A percentile compares a stretch with the other conserved stretches of the same genome.
phyloP scores from a whole-genome alignment of 2,888 invertebrate genomes.

The Himalopsyche anomala region DNA sequence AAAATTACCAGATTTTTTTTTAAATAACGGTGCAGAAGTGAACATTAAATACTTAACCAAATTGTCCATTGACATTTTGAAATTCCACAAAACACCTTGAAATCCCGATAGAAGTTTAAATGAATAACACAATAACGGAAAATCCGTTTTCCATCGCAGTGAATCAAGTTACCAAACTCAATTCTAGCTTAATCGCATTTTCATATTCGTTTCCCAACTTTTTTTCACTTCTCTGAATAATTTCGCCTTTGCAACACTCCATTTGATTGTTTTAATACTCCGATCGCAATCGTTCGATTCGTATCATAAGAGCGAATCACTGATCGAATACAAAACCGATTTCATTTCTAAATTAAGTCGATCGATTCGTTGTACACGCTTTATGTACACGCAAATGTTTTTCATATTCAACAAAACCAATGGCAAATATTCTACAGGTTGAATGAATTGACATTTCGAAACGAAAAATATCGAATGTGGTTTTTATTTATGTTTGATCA shows the following conservation, averaged over 20 bases:
- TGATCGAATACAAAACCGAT: background rate
- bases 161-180: background rate
- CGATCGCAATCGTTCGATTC: background rate
- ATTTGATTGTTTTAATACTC: background rate
- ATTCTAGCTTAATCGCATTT: conserved; percentile 5
- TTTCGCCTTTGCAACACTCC: background rate
- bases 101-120: background rate
- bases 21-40: too few relatives aligned
- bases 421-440: too few relatives aligned
- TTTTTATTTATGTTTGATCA: too few relatives aligned
- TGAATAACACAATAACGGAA: background rate
- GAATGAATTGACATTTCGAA: too few relatives aligned
- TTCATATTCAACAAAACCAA: too few relatives aligned
- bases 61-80: too few relatives aligned
- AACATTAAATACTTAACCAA: too few relatives aligned
- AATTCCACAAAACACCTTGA: too few relatives aligned
- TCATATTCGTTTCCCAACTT: background rate
- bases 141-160: background rate
- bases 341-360: background rate
- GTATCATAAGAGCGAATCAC: background rate
- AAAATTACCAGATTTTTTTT: too few relatives aligned
- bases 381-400: too few relatives aligned
- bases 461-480: too few relatives aligned
- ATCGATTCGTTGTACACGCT: background rate
- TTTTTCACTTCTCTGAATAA: conserved; percentile 1